A percentile compares a stretch with the other conserved stretches of the same genome.
These are phyloP conservation scores for Drosophila equinoxialis DNA, from an alignment of 1,140 invertebrate genomes.

Conservation along the genomic window DNA sequence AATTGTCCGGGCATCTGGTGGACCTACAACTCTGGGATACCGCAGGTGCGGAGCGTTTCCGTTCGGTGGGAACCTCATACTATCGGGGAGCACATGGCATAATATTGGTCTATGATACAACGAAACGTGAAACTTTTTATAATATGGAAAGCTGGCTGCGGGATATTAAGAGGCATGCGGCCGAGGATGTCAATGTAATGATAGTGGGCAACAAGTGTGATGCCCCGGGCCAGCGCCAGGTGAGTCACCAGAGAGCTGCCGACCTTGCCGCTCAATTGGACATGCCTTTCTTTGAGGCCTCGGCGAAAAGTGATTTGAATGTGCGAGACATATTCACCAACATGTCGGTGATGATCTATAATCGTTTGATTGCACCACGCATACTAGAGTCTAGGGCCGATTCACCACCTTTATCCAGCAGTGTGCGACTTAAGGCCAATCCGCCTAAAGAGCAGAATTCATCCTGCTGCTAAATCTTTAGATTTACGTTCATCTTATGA, in stretches of 20 bases:
- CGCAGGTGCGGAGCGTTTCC: constrained; percentile 51
- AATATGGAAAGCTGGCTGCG: constrained; percentile 37
- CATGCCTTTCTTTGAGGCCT: constrained; percentile 34
- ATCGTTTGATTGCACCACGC: neutral
- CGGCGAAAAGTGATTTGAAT: constrained; percentile 46
- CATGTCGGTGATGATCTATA: constrained; percentile 25
- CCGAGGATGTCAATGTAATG: neutral
- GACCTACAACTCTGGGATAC: constrained; percentile 51
- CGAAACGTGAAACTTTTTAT: neutral
- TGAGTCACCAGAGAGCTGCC: constrained; percentile 16
- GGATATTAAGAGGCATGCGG: constrained; percentile 16
- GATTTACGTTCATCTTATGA: neutral
- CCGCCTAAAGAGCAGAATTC: neutral
- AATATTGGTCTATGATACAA: constrained; percentile 50
- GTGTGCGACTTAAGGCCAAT: neutral
- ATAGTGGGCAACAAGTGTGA: constrained; percentile 62
- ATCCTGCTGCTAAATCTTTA: neutral
- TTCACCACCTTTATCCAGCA: neutral
- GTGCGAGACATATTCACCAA: constrained; percentile 30
- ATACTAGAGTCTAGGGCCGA: neutral
- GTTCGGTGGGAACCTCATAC: constrained; percentile 16
- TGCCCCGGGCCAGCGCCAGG: constrained; percentile 13
- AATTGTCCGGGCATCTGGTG: constrained; percentile 29
- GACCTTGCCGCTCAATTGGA: constrained; percentile 15
- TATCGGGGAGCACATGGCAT: constrained; percentile 42